Percentiles rank a stretch among this genome's conserved stretches.
Evolutionary conservation across 2,797 vertebrate species (phyloP).

Genomic region (Crenuchus spilurus): DNA sequence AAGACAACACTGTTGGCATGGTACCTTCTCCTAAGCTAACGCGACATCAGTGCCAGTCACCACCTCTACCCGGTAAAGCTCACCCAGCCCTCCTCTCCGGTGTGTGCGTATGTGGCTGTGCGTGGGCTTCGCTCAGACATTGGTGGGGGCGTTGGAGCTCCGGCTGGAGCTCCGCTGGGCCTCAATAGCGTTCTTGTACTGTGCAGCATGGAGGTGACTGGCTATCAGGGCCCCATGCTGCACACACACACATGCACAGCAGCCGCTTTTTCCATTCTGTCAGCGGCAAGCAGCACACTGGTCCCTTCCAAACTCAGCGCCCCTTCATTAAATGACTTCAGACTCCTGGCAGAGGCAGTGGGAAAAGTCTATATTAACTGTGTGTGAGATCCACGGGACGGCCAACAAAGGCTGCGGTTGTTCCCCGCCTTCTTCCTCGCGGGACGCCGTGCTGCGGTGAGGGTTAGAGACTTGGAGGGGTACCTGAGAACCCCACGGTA

Average conservation of each 20-base stretch:
- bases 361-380: constrained; percentile 86
- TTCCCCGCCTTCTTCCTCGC: constrained; percentile 63
- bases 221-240: constrained; percentile 62
- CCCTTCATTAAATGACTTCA: constrained; percentile 88
- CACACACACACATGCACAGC: constrained; percentile 63
- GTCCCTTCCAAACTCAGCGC: constrained; percentile 82
- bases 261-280: constrained; percentile 84
- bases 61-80: background rate
- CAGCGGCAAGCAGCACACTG: constrained; percentile 73
- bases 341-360: constrained; percentile 82
- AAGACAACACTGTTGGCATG: background rate
- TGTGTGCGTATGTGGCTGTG: constrained; percentile 7
- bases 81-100: background rate
- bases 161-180: constrained; percentile 15
- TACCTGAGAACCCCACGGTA: constrained; percentile 57
- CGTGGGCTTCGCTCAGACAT: constrained; percentile 21
- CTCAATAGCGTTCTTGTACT: constrained; percentile 50
- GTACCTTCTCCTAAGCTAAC: background rate
- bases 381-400: constrained; percentile 78
- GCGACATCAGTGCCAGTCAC: background rate
- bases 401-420: constrained; percentile 84
- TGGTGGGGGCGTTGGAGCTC: background rate
- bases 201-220: constrained; percentile 56
- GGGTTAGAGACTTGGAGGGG: constrained; percentile 62
- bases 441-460: constrained; percentile 63